Evolutionary conservation across 2,797 vertebrate genomes (phyloP).

Genomic region (Clarias pachynema): DNA sequence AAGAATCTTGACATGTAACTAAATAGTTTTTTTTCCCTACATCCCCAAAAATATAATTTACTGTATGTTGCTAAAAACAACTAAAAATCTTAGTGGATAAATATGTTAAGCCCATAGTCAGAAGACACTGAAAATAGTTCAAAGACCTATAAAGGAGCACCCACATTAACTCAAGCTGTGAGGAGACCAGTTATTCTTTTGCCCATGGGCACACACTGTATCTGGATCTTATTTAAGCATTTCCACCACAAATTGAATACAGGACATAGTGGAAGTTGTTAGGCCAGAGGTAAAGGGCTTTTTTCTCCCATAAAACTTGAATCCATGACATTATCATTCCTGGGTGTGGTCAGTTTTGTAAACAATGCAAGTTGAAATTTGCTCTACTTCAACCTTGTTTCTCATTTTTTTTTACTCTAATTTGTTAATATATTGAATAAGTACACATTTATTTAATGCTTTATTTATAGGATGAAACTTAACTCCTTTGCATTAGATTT

Average conservation of each 20-base stretch:
- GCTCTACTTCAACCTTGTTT: constrained; percentile 35
- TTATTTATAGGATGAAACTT: constrained; percentile 48
- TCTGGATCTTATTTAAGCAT: constrained; percentile 15
- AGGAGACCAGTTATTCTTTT: background rate
- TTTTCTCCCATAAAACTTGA: constrained; percentile 11
- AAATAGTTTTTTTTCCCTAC: no score
- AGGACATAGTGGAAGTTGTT: constrained; percentile 9
- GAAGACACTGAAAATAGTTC: background rate
- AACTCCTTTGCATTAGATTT: constrained; percentile 8
- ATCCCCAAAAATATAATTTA: background rate
- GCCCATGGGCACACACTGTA: background rate
- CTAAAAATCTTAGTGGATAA: background rate
- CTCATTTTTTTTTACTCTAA: no score
- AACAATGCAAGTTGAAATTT: constrained; percentile 50
- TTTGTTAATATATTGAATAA: constrained; percentile 11
- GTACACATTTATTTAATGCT: constrained; percentile 25
- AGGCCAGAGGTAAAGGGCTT: background rate
- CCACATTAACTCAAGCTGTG: background rate
- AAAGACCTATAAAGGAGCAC: background rate
- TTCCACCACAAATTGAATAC: constrained; percentile 18
- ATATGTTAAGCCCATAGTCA: background rate
- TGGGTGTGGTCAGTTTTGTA: constrained; percentile 48
- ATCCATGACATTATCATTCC: constrained; percentile 49
- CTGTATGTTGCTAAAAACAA: background rate
- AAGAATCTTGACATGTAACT: no score